Percentiles rank a stretch among this genome's conserved stretches.
These are phyloP conservation scores for Phalloptychus januarius DNA, from an alignment of 2,797 vertebrate genomes.

Conservation along the genomic window DNA sequence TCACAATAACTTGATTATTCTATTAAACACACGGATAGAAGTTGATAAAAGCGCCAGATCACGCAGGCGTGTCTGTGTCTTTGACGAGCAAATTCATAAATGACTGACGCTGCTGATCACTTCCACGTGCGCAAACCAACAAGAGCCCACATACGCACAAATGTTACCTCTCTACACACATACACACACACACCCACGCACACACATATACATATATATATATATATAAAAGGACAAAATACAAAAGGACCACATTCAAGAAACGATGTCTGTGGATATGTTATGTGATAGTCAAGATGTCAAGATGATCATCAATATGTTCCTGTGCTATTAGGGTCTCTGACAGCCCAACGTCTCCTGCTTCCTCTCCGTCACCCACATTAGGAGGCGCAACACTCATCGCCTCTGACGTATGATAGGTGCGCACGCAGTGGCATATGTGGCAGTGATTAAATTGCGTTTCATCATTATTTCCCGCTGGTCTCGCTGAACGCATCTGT, in stretches of 20 bases:
- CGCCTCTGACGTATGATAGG: conserved; percentile 7
- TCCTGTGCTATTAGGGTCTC: background rate
- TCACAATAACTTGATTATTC: background rate
- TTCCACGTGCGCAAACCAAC: background rate
- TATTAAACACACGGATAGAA: background rate
- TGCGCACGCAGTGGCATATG: background rate
- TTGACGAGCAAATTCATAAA: background rate
- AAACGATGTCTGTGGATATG: too few species aligned
- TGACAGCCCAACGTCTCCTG: background rate
- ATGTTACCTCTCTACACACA: too few species aligned
- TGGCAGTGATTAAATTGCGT: background rate
- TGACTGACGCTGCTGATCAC: background rate
- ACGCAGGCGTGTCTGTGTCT: background rate
- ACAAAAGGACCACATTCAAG: too few species aligned
- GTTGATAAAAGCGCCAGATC: background rate
- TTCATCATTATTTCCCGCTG: background rate
- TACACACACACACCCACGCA: too few species aligned
- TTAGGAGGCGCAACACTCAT: background rate
- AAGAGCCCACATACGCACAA: too few species aligned
- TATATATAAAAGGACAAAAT: too few species aligned
- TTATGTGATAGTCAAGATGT: too few species aligned
- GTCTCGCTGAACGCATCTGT: background rate
- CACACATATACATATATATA: too few species aligned
- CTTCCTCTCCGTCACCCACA: background rate
- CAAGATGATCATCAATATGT: background rate